Percentiles rank a stretch among this genome's conserved stretches.
These are phyloP conservation scores for Sylvicola cinctus DNA, from an alignment of 2,888 invertebrate species.

Conservation along the genomic window DNA sequence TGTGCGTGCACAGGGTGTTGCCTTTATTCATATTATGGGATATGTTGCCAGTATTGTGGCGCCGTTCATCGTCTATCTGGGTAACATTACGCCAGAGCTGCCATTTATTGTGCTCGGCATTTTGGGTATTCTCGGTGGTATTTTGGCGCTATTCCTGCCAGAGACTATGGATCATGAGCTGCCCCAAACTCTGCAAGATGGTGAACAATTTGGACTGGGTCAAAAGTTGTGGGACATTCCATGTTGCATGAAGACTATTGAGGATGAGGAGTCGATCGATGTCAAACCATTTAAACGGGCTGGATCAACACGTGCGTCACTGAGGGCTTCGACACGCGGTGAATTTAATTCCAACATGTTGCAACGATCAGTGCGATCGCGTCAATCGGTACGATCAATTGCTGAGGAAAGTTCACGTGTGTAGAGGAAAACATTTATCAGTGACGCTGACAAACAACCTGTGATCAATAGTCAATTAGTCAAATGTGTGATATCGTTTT, in stretches of 20 bases:
- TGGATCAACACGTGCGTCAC: slow-evolving; percentile 27
- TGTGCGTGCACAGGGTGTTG: slow-evolving; percentile 69
- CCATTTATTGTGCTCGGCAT: slow-evolving; percentile 61
- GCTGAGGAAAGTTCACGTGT: too few species aligned
- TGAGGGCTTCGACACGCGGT: slow-evolving; percentile 39
- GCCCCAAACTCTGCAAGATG: slow-evolving; percentile 70
- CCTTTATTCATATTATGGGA: slow-evolving; percentile 72
- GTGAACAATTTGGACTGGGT: slow-evolving; percentile 63
- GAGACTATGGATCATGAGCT: slow-evolving; percentile 72
- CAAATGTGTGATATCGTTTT: too few species aligned
- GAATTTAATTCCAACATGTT: slow-evolving; percentile 40
- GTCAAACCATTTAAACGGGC: slow-evolving; percentile 15
- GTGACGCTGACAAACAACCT: too few species aligned
- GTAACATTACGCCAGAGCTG: slow-evolving; percentile 44
- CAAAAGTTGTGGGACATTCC: slow-evolving; percentile 70
- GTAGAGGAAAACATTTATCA: too few species aligned
- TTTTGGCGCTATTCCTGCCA: slow-evolving; percentile 58
- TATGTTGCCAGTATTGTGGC: slow-evolving; percentile 65
- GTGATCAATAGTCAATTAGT: too few species aligned
- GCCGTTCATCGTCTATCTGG: slow-evolving; percentile 69
- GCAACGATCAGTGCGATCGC: slow-evolving; percentile 29
- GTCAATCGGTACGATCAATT: slow-evolving; percentile 23
- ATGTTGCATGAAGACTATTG: slow-evolving; percentile 21
- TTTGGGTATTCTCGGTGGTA: slow-evolving; percentile 51
- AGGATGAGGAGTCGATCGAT: slow-evolving; percentile 2